Percentiles rank a stretch among this genome's conserved stretches.
These are phyloP conservation scores for Diarsia mendica DNA, from an alignment of 2,888 invertebrate species.

Conservation along the genomic window DNA sequence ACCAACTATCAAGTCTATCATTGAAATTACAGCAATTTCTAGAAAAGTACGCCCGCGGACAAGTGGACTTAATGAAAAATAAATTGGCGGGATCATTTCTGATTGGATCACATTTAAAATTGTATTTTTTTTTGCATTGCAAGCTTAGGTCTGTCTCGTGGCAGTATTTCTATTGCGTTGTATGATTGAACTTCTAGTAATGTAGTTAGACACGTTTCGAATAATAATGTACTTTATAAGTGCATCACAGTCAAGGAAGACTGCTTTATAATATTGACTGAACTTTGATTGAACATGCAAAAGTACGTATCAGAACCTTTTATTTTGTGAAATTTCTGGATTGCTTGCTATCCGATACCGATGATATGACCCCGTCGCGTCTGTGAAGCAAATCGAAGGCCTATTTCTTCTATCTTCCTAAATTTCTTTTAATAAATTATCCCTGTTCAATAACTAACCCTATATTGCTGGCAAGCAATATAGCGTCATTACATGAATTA, in stretches of 20 bases:
- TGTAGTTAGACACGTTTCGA: not conserved
- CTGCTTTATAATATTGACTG: not conserved
- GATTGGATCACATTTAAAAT: slow-evolving; percentile 27
- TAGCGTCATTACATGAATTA: slow-evolving; percentile 72
- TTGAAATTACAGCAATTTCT: slow-evolving; percentile 63
- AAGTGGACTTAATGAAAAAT: slow-evolving; percentile 48
- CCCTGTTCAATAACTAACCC: slow-evolving; percentile 28
- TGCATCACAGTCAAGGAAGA: slow-evolving; percentile 17
- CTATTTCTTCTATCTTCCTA: slow-evolving; percentile 9
- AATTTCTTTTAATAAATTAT: not conserved
- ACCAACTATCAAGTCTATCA: slow-evolving; percentile 61
- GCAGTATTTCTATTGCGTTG: slow-evolving; percentile 7
- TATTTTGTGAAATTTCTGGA: not conserved
- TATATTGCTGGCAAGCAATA: slow-evolving; percentile 49
- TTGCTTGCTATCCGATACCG: not conserved
- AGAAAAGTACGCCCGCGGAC: slow-evolving; percentile 39
- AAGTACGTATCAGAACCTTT: not conserved
- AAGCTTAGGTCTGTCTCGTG: slow-evolving; percentile 3
- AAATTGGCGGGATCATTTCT: slow-evolving; percentile 37
- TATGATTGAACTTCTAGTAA: not conserved
- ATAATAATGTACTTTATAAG: slow-evolving; percentile 12
- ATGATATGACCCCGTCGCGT: not conserved
- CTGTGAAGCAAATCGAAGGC: not conserved
- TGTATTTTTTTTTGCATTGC: slow-evolving; percentile 12
- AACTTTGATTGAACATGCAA: slow-evolving; percentile 9